Evolutionary conservation across 1,140 invertebrate species (phyloP).

Genomic region (Cheumatopsyche charites): DNA sequence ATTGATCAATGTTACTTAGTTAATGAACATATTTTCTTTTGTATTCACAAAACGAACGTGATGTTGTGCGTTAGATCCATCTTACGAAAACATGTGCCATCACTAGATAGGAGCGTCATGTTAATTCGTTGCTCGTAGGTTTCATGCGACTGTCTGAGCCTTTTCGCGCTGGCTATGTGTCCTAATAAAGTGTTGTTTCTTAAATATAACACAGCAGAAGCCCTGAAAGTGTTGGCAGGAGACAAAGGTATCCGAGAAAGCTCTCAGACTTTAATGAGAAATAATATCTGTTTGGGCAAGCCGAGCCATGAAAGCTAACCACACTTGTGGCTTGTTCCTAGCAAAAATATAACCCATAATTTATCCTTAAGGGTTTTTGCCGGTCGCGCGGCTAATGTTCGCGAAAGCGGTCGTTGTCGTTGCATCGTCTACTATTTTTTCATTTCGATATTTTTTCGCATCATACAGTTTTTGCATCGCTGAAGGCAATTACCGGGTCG

Average conservation of each 20-base stretch:
- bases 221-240: slow-evolving; percentile 37
- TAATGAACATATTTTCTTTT: no score
- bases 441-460: neutral
- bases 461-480: neutral
- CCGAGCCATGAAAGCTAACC: slow-evolving; percentile 32
- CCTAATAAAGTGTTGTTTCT: slow-evolving; percentile 36
- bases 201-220: slow-evolving; percentile 37
- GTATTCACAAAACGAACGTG: no score
- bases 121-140: no score
- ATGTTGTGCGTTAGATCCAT: neutral
- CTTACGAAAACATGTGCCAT: neutral
- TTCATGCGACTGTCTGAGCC: no score
- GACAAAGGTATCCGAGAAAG: slow-evolving; percentile 43
- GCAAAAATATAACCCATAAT: slow-evolving; percentile 33
- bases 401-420: slow-evolving; percentile 29
- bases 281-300: slow-evolving; percentile 39
- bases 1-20: no score
- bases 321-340: slow-evolving; percentile 32
- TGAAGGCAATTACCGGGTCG: slow-evolving; percentile 2
- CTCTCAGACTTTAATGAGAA: slow-evolving; percentile 41
- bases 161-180: slow-evolving; percentile 21
- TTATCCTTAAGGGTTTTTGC: slow-evolving; percentile 35
- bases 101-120: neutral
- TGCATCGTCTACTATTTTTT: slow-evolving; percentile 4
- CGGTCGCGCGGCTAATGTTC: slow-evolving; percentile 25